Conservation (phyloP, 2,888 invertebrate genomes). For the Lacanobia oleracea region DNA sequence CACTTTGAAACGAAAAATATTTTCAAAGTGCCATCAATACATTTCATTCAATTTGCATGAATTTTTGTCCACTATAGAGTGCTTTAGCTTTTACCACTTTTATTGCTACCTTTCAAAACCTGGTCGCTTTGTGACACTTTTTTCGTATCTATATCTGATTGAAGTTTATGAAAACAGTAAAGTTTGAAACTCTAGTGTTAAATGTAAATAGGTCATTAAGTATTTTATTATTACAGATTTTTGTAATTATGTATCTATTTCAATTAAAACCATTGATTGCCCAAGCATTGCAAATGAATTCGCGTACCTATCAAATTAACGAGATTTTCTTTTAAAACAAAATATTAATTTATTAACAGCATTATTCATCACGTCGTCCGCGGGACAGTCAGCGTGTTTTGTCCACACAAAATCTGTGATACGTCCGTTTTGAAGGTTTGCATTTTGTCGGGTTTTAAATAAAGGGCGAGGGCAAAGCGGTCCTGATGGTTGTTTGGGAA, state of each 20-base stretch:
- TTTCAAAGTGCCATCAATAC: conserved; percentile 84
- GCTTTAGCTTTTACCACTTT: conserved; percentile 81
- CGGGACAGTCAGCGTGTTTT: conserved; percentile 60
- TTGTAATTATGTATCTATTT: not conserved
- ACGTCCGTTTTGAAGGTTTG: conserved; percentile 70
- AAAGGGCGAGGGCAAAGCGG: conserved; percentile 76
- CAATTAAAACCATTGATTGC: not conserved
- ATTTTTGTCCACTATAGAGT: conserved; percentile 80
- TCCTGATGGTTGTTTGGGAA: conserved; percentile 83
- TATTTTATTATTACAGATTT: too few relatives aligned
- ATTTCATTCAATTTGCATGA: conserved; percentile 85
- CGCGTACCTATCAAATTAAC: not conserved
- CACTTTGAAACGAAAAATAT: conserved; percentile 79
- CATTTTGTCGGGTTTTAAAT: conserved; percentile 78
- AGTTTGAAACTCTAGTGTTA: not conserved
- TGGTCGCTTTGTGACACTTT: conserved; percentile 73
- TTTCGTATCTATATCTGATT: conserved; percentile 35
- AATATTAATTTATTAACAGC: conserved; percentile 64
- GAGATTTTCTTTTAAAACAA: conserved; percentile 21
- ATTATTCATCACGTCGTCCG: conserved; percentile 70
- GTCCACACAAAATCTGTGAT: conserved; percentile 57
- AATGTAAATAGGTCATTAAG: too few relatives aligned
- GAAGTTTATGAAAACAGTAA: conserved; percentile 17
- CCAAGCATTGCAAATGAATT: conserved; percentile 1
- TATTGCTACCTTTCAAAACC: conserved; percentile 80